Conservation (phyloP, 2,113 vertebrate species). For the Zingel zingel region DNA sequence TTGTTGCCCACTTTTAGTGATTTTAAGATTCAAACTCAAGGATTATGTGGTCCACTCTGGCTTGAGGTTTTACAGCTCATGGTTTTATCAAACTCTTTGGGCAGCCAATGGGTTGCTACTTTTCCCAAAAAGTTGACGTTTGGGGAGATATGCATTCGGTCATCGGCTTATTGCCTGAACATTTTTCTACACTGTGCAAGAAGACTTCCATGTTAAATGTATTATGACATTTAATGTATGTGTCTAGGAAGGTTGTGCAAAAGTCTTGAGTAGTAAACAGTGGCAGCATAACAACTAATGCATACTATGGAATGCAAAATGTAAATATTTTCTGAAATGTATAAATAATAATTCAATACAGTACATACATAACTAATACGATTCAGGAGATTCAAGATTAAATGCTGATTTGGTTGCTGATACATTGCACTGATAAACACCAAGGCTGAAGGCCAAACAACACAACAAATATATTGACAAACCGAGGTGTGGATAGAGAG, state of each 20-base stretch:
- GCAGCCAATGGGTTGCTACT: neutral
- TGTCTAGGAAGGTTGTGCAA: neutral
- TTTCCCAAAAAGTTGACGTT: neutral
- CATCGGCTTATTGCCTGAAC: neutral
- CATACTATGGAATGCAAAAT: neutral
- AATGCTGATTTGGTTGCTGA: neutral
- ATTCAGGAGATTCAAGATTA: neutral
- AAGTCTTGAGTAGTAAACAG: neutral
- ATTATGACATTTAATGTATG: neutral
- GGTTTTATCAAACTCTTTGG: neutral
- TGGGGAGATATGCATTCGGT: neutral
- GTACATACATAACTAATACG: neutral
- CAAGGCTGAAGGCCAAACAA: neutral
- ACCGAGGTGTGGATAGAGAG: neutral
- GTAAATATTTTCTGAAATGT: neutral
- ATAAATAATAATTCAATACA: neutral
- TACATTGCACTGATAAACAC: neutral
- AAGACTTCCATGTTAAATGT: neutral
- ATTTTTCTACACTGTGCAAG: neutral
- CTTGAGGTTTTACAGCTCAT: neutral
- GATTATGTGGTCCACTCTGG: neutral
- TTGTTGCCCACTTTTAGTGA: neutral
- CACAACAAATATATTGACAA: neutral
- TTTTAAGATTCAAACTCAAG: slow-evolving; percentile 8
- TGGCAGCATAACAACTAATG: neutral